Conservation (phyloP, 2,797 vertebrate genomes). For the Sciurus carolinensis region DNA sequence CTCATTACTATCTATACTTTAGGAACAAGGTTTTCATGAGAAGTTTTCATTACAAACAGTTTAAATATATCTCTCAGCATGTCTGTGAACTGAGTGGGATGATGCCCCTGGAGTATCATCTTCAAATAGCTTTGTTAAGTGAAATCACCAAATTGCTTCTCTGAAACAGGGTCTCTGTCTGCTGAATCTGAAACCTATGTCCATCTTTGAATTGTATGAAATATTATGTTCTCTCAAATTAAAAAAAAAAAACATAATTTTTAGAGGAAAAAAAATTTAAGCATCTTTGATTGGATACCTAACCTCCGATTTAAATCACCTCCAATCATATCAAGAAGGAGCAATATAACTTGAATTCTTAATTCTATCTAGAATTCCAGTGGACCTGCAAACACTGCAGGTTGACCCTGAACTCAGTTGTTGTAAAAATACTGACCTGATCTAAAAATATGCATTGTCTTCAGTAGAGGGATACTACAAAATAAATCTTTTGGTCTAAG, state of each 20-base stretch:
- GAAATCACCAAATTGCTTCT: not conserved
- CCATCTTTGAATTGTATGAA: constrained; percentile 16
- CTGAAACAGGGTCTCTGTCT: not conserved
- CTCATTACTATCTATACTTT: not conserved
- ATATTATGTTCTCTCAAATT: not conserved
- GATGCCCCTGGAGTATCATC: not conserved
- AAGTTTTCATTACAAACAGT: constrained; percentile 16
- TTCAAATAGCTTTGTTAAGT: constrained; percentile 50
- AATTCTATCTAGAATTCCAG: not conserved
- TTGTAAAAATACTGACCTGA: not conserved
- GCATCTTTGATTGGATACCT: not conserved
- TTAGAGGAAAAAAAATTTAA: not conserved
- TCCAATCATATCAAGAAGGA: not conserved
- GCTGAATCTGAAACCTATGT: constrained; percentile 42
- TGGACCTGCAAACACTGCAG: not conserved
- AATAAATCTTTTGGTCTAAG: not conserved
- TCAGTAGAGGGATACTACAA: not conserved
- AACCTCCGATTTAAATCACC: not conserved
- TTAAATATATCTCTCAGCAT: not conserved
- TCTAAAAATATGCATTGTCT: constrained; percentile 10
- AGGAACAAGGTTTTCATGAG: not conserved
- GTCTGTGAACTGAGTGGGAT: not conserved
- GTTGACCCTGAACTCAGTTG: not conserved
- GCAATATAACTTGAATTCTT: not conserved
- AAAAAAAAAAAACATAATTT: not conserved